Percentiles rank a stretch among this genome's conserved stretches.
Conservation (phyloP, 2,113 vertebrate species). For the Leucosticte australis region DNA sequence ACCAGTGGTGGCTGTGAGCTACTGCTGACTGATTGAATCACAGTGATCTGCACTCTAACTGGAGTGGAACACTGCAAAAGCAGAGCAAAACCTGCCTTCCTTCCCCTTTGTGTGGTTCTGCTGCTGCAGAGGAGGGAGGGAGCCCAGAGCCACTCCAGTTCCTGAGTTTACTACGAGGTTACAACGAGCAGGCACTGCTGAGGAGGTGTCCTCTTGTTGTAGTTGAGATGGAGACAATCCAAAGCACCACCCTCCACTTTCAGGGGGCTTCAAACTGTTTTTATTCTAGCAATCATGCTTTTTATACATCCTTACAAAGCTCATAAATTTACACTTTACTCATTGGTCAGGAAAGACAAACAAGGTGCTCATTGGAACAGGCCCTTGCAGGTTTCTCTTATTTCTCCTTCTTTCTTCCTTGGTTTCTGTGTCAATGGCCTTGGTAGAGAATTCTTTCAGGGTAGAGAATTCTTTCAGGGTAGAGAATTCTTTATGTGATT, state of each 20-base stretch:
- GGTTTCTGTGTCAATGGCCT: not conserved
- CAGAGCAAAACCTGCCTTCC: not conserved
- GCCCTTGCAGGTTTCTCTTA: not conserved
- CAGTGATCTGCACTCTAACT: conserved; percentile 35
- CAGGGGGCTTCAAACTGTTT: not conserved
- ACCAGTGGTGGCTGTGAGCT: conserved; percentile 72
- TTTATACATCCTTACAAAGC: not conserved
- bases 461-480: not conserved
- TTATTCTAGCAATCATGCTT: no score
- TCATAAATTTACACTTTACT: not conserved
- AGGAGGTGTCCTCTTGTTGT: not conserved
- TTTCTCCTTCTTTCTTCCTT: not conserved
- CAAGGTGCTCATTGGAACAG: not conserved
- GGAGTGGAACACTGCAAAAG: conserved; percentile 49
- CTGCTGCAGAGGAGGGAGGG: not conserved
- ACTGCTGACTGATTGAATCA: conserved; percentile 70
- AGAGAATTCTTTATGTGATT: not conserved
- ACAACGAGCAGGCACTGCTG: not conserved
- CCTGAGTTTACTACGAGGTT: accelerated
- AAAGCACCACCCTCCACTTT: not conserved
- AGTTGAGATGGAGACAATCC: not conserved
- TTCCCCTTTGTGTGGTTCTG: not conserved
- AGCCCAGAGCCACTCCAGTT: not conserved
- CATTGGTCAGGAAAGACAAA: not conserved
- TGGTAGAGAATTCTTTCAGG: not conserved